Evolutionary conservation across 2,888 invertebrate species (phyloP).

Genomic region (Morinoia aosen): DNA sequence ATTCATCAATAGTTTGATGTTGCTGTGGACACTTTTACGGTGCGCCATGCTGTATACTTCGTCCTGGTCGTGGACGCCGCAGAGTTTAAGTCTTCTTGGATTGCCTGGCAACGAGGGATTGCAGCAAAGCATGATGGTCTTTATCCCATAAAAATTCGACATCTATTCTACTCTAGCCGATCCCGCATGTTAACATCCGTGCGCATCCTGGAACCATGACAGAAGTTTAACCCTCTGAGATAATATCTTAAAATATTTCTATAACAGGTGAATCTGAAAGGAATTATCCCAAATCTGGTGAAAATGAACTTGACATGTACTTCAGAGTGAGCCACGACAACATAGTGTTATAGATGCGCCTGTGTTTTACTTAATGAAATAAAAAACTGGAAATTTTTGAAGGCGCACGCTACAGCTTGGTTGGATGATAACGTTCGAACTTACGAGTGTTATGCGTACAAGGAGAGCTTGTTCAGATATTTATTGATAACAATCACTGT

Average conservation of each 20-base stretch:
- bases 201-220: background rate
- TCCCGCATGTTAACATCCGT: background rate
- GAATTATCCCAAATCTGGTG: too few species aligned
- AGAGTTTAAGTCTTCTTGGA: background rate
- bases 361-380: too few species aligned
- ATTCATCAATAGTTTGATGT: slow-evolving; percentile 42
- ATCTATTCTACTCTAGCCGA: background rate
- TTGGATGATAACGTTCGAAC: too few species aligned
- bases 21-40: slow-evolving; percentile 22
- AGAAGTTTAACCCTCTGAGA: background rate
- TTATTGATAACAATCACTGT: too few species aligned
- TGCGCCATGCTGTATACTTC: background rate
- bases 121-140: slow-evolving; percentile 3
- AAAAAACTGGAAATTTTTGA: too few species aligned
- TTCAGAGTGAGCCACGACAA: too few species aligned
- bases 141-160: background rate
- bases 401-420: too few species aligned
- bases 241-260: background rate
- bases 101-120: slow-evolving; percentile 4
- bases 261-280: background rate
- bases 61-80: background rate
- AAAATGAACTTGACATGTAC: too few species aligned
- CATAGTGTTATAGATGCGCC: too few species aligned
- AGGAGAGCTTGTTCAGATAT: too few species aligned
- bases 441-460: too few species aligned